A percentile compares a stretch with the other conserved stretches of the same genome.
These are phyloP conservation scores for Characodon lateralis DNA, from an alignment of 2,797 vertebrate species.

Conservation along the genomic window DNA sequence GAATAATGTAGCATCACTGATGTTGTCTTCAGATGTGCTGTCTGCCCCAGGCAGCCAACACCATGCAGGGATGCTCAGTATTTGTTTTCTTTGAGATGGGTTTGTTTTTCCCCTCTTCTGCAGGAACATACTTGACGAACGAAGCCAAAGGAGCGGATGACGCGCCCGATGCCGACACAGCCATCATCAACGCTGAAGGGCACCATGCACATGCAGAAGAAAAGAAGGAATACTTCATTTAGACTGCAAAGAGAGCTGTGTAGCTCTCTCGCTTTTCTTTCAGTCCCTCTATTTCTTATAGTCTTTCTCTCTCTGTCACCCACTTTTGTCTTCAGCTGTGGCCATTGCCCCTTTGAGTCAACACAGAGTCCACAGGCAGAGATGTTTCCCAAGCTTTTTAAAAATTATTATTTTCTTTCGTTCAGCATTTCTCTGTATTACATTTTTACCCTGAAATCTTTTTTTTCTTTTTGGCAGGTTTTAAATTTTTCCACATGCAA, in stretches of 20 bases:
- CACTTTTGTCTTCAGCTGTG: slow-evolving; percentile 48
- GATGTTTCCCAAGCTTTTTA: slow-evolving; percentile 58
- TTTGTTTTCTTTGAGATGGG: slow-evolving; percentile 60
- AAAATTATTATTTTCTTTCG: slow-evolving; percentile 46
- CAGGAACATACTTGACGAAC: slow-evolving; percentile 98
- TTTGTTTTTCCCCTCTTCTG: slow-evolving; percentile 40
- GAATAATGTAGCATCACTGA: slow-evolving; percentile 64
- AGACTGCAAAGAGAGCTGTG: slow-evolving; percentile 82
- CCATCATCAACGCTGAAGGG: slow-evolving; percentile 98
- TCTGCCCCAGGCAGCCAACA: slow-evolving; percentile 44
- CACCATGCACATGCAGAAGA: slow-evolving; percentile 97
- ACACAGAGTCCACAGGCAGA: slow-evolving; percentile 84
- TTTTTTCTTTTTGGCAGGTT: slow-evolving; percentile 76
- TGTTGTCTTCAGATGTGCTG: slow-evolving; percentile 59
- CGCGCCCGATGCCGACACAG: slow-evolving; percentile 95
- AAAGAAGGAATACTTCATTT: slow-evolving; percentile 99
- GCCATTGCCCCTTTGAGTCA: slow-evolving; percentile 60
- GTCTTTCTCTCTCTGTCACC: slow-evolving; percentile 41
- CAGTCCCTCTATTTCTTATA: slow-evolving; percentile 50
- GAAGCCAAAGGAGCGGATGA: slow-evolving; percentile 99
- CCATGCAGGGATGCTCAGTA: slow-evolving; percentile 36
- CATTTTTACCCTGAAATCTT: slow-evolving; percentile 65
- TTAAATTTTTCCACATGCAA: slow-evolving; percentile 81
- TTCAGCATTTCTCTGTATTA: slow-evolving; percentile 77
- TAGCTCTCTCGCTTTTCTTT: slow-evolving; percentile 59